Evolutionary conservation across 2,113 vertebrate species (phyloP), one percentile per base, ranked within the genome.

Genomic region (Pipra filicauda): DNA sequence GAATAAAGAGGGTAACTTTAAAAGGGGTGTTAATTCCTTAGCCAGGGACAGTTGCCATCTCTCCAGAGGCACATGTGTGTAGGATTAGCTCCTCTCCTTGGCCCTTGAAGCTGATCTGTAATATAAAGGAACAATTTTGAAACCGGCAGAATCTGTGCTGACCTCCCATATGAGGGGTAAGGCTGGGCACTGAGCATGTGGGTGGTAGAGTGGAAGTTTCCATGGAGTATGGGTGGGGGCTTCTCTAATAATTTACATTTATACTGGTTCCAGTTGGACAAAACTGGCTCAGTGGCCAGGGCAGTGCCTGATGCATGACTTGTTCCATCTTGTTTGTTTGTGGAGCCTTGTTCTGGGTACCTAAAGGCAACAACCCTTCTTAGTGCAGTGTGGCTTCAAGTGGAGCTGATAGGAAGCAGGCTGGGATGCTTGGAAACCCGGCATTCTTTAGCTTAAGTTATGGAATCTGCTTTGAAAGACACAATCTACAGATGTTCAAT

Each of bases 21-120:
- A 97, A 97, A 93, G 92, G 87, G 44, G 78, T 93, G 93, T 94
- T 96, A 96, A 97, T 96, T 94, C 91, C 87, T 95, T 84, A 83
- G 93, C 51, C 75, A 90, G 86, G 88, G 71, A 88, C 64, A 82
- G 84, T 95, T 97, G 94, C 95, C 85, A 74, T 97, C 91, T 96
- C 80, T 79, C 65, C 85, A 96, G 93, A 95, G 86, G 39, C 94
- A 90, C 81, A 97, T 95, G 70, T 96, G 93, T 88, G 44, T 78
- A 95, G 80, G 89, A 97, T 96, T 97, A 97, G 57, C 85, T 95
- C 57, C 59, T 95, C 67, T 96, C 70, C 54, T 85, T 64, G 54
- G 55, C 70, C 71, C 55, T 88, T 79, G 73, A 95, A 89, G 81
- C 74, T 89, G 65, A 88, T 96, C 55, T 87, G 52, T 77, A 74